Evolutionary conservation across 2,888 invertebrate species (phyloP), one percentile per base, ranked within the genome.

Genomic region (Pandemis heparana): DNA sequence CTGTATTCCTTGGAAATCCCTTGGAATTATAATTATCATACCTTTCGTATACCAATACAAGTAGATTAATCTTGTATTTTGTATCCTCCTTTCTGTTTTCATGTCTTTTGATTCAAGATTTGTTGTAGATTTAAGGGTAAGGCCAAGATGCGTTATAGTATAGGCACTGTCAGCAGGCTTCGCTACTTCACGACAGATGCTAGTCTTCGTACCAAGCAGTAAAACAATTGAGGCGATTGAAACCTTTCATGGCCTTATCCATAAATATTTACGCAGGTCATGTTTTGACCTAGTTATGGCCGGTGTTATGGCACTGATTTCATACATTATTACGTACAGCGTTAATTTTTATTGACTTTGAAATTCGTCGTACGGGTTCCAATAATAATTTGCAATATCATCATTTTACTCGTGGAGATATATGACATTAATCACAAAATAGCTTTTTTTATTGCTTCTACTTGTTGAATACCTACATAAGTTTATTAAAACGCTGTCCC

Each of bases 401-500:
- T n/a, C 51, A 2, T n/a, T 1, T 16, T 51, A 16, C 51, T 60
- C 14, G 18, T 23, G n/a, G n/a, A 53, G 53, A 18, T 9, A 18
- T 18, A 18, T 16, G 5, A 51, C 23, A 56, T 56, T 9, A 56
- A 56, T 23, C 8, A 10, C 12, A 32, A 60, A 38, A 60, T n/a
- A 60, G 14, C 10, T 14, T 1, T 60, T 59, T 59, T 39, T 8
- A n/a, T 18, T 12, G 23, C 56, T 56, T 41, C 9, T 62, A 62
- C 39, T 63, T 63, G 12, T 63, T 12, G 23, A 32, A 32, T 32
- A 65, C 38, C 6, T 46, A 46, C 1, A 63, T 63, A 23, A 46
- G 14, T 65, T 41, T 65, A 59, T 46, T 43, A 64, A 63, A 64
- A 70, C 56, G 60, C 43, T 61, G 38, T 65, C 74, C 70, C 69